Conservation (phyloP, 92 coral and sea anemone genomes). For the Chrysogorgia sp. region DNA sequence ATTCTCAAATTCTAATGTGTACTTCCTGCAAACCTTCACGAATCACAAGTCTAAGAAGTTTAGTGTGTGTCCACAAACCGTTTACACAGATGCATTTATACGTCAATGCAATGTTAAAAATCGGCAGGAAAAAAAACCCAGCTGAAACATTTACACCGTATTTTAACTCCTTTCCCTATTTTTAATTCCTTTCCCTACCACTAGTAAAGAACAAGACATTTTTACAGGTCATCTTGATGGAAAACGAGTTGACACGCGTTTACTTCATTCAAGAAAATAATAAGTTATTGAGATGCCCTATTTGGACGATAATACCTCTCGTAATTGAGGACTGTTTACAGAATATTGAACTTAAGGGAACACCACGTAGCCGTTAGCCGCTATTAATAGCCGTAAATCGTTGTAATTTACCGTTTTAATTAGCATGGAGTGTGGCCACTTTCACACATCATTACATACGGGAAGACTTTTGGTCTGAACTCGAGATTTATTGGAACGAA, state of each 20-base stretch:
- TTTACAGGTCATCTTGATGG: not conserved
- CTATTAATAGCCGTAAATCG: slow-evolving; percentile 35
- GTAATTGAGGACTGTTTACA: slow-evolving; percentile 41
- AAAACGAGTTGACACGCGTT: too few species aligned
- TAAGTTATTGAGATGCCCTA: slow-evolving; percentile 35
- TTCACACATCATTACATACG: slow-evolving; percentile 42
- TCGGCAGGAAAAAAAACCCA: not conserved
- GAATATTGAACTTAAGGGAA: slow-evolving; percentile 18
- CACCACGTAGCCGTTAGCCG: slow-evolving; percentile 20
- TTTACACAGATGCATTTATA: slow-evolving; percentile 40
- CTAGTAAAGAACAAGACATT: not conserved
- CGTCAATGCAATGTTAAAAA: slow-evolving; percentile 28
- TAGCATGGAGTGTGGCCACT: slow-evolving; percentile 41
- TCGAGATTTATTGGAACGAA: slow-evolving; percentile 50
- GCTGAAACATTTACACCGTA: not conserved
- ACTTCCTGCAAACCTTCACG: slow-evolving; percentile 33
- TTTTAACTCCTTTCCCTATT: not conserved
- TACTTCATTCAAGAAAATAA: not conserved
- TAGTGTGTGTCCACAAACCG: slow-evolving; percentile 44
- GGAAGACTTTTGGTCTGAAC: slow-evolving; percentile 26
- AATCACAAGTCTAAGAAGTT: slow-evolving; percentile 38
- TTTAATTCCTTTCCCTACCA: too few species aligned
- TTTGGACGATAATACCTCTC: slow-evolving; percentile 32
- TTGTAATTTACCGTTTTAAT: slow-evolving; percentile 30
- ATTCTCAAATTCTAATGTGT: not conserved